Percentiles rank a stretch among this genome's conserved stretches.
Evolutionary conservation across 2,113 vertebrate species (phyloP).

Genomic region (Urocitellus parryii): DNA sequence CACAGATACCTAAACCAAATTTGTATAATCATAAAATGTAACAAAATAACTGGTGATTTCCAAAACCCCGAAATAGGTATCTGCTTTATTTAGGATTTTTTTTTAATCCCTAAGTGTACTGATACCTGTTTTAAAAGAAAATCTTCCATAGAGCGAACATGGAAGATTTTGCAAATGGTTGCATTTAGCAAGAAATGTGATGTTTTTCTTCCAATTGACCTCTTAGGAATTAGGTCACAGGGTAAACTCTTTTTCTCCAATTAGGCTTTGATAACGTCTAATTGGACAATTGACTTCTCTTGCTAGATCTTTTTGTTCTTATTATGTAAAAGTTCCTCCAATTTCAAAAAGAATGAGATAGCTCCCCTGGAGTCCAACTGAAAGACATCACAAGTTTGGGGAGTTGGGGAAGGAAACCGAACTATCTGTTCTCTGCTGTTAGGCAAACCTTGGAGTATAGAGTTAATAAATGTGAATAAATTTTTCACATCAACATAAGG

Average conservation of each 20-base stretch:
- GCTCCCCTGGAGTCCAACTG: not conserved
- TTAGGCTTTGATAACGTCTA: constrained; percentile 38
- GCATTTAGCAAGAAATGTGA: not conserved
- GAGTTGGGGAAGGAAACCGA: not conserved
- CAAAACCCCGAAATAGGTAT: not conserved
- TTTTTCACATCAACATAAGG: not conserved
- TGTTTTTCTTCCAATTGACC: constrained; percentile 42
- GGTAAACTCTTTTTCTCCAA: not conserved
- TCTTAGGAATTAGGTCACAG: constrained; percentile 47
- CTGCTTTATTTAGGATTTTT: not conserved
- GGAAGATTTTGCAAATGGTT: constrained; percentile 35
- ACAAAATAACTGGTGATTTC: not conserved
- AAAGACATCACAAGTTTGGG: not conserved
- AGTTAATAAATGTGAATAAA: not conserved
- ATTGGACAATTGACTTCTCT: constrained; percentile 27
- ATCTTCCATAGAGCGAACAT: not conserved
- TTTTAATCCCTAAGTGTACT: not conserved
- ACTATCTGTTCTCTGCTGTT: not conserved
- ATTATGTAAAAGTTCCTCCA: not conserved
- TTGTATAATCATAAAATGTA: constrained; percentile 4
- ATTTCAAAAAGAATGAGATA: not conserved
- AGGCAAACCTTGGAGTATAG: not conserved
- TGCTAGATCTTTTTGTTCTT: constrained; percentile 39
- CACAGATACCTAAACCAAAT: not conserved
- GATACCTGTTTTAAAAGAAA: not conserved